A percentile compares a stretch with the other conserved stretches of the same genome.
Evolutionary conservation across 2,888 invertebrate genomes (phyloP).

Genomic region (Hydrotaea diabolus): DNA sequence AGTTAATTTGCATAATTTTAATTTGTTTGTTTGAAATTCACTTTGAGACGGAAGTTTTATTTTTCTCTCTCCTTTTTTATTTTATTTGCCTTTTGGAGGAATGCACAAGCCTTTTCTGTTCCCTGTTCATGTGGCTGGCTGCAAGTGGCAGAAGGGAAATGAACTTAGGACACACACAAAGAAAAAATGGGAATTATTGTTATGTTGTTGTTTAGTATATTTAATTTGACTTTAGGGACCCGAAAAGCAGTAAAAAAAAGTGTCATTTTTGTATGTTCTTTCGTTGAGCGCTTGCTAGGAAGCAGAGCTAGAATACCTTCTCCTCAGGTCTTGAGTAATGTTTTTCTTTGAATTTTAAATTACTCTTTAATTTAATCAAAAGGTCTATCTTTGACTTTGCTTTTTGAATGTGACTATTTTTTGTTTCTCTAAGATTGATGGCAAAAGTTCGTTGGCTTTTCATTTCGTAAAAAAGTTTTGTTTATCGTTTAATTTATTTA

Average conservation of each 20-base stretch:
- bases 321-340: background rate
- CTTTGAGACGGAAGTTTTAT: slow-evolving; percentile 64
- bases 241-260: slow-evolving; percentile 59
- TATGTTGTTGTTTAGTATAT: slow-evolving; percentile 24
- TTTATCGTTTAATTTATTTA: background rate
- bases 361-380: slow-evolving; percentile 60
- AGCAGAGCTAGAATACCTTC: background rate
- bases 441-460: slow-evolving; percentile 38
- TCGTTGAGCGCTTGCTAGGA: background rate
- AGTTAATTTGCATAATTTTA: slow-evolving; percentile 77
- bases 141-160: slow-evolving; percentile 7
- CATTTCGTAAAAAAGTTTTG: background rate
- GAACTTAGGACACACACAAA: background rate
- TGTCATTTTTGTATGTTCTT: slow-evolving; percentile 40
- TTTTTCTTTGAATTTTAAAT: slow-evolving; percentile 51
- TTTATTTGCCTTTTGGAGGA: slow-evolving; percentile 34
- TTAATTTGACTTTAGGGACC: slow-evolving; percentile 65
- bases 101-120: slow-evolving; percentile 14
- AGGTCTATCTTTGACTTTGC: slow-evolving; percentile 28
- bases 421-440: slow-evolving; percentile 47
- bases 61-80: slow-evolving; percentile 48
- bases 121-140: slow-evolving; percentile 8
- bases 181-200: slow-evolving; percentile 23
- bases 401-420: slow-evolving; percentile 26
- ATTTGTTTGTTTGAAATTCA: slow-evolving; percentile 74